Conservation (phyloP, 1,140 invertebrate species). For the Cataglyphis hispanica region DNA sequence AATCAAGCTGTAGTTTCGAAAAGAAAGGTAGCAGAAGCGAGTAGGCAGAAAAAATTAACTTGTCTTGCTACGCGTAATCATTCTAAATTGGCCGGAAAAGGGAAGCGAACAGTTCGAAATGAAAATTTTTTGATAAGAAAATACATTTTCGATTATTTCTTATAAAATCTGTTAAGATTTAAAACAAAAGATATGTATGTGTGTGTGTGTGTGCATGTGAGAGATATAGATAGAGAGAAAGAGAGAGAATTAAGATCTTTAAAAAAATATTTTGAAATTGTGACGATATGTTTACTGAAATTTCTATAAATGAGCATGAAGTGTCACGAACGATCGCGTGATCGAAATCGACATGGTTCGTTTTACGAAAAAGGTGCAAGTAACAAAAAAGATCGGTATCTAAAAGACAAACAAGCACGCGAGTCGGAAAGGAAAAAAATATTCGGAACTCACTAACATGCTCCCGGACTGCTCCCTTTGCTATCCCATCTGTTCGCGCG, state of each 20-base stretch:
- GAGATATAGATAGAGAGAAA: too few species aligned
- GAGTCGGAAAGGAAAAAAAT: constrained; percentile 49
- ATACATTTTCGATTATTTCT: constrained; percentile 6
- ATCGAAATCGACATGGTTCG: constrained; percentile 53
- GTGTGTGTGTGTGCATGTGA: too few species aligned
- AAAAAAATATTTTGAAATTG: background rate
- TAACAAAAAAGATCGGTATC: constrained; percentile 72
- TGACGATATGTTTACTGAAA: constrained; percentile 6
- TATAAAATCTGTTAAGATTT: background rate
- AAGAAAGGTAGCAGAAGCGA: constrained; percentile 7
- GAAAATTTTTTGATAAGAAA: constrained; percentile 33
- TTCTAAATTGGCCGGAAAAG: constrained; percentile 74
- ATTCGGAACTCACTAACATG: constrained; percentile 28
- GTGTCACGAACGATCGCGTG: constrained; percentile 40
- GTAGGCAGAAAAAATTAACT: constrained; percentile 35
- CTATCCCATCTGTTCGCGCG: constrained; percentile 47
- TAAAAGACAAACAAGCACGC: constrained; percentile 68
- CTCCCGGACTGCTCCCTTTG: constrained; percentile 49
- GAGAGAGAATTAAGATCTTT: background rate
- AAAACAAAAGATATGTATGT: too few species aligned
- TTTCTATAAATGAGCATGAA: constrained; percentile 44
- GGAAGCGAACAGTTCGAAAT: constrained; percentile 44
- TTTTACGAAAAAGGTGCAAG: constrained; percentile 65
- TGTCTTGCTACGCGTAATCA: constrained; percentile 57
- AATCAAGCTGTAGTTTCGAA: constrained; percentile 61